Conservation (phyloP, 2,888 invertebrate species). For the Schrankia costaestrigalis region DNA sequence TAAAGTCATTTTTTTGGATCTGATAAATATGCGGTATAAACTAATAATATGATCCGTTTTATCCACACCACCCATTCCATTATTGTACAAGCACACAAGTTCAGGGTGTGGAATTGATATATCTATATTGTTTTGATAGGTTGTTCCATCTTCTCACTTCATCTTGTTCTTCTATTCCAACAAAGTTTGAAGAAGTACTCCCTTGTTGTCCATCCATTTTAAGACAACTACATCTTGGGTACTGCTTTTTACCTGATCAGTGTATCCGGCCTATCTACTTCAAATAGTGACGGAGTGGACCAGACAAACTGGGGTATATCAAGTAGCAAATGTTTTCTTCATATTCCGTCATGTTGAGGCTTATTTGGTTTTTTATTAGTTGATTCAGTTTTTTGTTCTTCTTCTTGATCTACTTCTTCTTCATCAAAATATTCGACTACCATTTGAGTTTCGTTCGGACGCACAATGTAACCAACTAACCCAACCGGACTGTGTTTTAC, state of each 20-base stretch:
- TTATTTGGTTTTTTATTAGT: no score
- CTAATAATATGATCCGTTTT: not conserved
- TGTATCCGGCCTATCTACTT: not conserved
- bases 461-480: no score
- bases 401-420: no score
- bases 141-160: no score
- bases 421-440: no score
- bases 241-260: not conserved
- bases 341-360: no score
- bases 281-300: not conserved
- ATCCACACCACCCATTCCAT: not conserved
- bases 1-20: not conserved
- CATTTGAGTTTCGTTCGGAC: no score
- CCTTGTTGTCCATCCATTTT: not conserved
- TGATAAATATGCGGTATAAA: not conserved
- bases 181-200: not conserved
- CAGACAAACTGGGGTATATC: no score
- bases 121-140: no score
- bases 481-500: no score
- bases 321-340: no score
- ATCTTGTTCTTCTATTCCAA: not conserved
- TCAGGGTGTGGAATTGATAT: not conserved
- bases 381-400: no score
- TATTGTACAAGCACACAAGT: not conserved
- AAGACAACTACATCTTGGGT: not conserved